Conservation (phyloP, 2,888 invertebrate genomes). For the Agrenia bidenticulata region DNA sequence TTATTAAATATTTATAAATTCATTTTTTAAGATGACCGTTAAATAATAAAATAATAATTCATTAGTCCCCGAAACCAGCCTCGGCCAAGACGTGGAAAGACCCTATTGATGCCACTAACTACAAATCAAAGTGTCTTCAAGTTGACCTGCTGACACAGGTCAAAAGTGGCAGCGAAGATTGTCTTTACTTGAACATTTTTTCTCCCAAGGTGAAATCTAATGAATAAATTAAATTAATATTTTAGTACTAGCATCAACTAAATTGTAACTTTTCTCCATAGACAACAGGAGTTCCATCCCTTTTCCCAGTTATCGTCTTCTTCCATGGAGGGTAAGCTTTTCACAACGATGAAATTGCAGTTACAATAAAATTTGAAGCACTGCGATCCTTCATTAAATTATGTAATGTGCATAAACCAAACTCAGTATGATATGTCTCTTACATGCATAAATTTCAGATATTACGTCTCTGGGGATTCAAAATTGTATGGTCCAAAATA, state of each 20-base stretch:
- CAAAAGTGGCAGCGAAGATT: slow-evolving; percentile 17
- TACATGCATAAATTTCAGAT: background rate
- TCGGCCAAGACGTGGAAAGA: slow-evolving; percentile 7
- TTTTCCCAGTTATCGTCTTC: slow-evolving; percentile 9
- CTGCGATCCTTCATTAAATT: no score
- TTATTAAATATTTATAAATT: no score
- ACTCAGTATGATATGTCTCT: no score
- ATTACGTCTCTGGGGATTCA: slow-evolving; percentile 12
- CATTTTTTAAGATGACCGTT: no score
- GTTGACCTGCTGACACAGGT: slow-evolving; percentile 13
- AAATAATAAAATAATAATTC: background rate
- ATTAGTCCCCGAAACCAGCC: slow-evolving; percentile 12
- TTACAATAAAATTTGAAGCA: no score
- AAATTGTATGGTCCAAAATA: slow-evolving; percentile 20
- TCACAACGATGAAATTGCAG: background rate
- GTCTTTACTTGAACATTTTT: slow-evolving; percentile 7
- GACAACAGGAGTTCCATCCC: slow-evolving; percentile 5
- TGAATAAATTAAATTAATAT: slow-evolving; percentile 3
- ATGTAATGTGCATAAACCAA: no score
- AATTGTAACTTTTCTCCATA: background rate
- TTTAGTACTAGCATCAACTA: background rate
- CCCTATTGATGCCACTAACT: slow-evolving; percentile 3
- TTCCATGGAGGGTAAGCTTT: slow-evolving; percentile 15
- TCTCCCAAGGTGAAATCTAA: background rate
- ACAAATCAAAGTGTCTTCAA: slow-evolving; percentile 18